Percentiles rank a stretch among this genome's conserved stretches.
Conservation (phyloP, 2,888 invertebrate genomes). For the Acronicta leporina region DNA sequence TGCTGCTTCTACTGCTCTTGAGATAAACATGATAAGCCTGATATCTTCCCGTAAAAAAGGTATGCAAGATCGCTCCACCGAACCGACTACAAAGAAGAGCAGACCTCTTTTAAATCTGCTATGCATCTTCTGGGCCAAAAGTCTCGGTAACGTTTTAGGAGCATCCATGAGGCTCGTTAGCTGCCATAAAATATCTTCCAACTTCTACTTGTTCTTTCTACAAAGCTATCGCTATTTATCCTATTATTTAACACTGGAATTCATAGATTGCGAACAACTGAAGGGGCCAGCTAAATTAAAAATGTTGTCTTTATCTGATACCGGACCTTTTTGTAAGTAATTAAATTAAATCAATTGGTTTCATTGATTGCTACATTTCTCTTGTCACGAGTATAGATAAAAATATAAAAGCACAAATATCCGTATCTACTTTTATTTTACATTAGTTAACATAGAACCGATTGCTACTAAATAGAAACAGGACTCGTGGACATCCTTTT, state of each 20-base stretch:
- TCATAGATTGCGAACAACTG: conserved; percentile 25
- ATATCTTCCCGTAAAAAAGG: conserved; percentile 10
- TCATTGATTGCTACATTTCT: neutral
- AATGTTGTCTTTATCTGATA: conserved; percentile 10
- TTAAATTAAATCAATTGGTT: neutral
- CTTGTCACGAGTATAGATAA: no score
- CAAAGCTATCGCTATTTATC: conserved; percentile 68
- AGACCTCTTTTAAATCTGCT: conserved; percentile 65
- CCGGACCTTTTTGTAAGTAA: conserved; percentile 8
- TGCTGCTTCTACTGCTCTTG: conserved; percentile 79
- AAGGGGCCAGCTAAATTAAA: conserved; percentile 7
- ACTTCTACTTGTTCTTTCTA: conserved; percentile 72
- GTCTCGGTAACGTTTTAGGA: conserved; percentile 67
- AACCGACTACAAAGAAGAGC: conserved; percentile 42
- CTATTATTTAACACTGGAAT: conserved; percentile 62
- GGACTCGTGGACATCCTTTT: no score
- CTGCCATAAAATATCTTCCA: conserved; percentile 72
- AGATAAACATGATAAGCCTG: conserved; percentile 24
- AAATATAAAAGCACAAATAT: no score
- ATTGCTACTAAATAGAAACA: no score
- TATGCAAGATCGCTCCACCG: conserved; percentile 9
- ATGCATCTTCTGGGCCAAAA: conserved; percentile 67
- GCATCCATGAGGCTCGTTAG: conserved; percentile 65
- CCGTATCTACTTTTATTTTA: no score
- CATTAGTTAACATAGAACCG: no score